Conservation (phyloP, 2,797 vertebrate species). For the Falco rusticolus region DNA sequence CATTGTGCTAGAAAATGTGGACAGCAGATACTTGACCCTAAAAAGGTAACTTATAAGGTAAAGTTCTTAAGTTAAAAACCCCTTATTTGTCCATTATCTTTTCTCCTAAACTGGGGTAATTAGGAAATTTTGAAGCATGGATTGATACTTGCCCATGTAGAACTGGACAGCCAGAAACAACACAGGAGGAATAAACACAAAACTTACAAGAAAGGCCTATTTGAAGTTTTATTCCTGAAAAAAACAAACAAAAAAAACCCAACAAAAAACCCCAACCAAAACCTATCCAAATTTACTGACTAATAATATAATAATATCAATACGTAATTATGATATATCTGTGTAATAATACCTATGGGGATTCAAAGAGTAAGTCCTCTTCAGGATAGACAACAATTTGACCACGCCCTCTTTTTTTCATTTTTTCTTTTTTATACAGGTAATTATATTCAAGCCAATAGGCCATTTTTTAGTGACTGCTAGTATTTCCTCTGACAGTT, state of each 20-base stretch:
- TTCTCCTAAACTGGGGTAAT: not conserved
- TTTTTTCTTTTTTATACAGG: not conserved
- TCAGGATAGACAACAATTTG: not conserved
- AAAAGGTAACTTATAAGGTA: not conserved
- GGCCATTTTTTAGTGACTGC: not conserved
- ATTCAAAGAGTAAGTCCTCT: not conserved
- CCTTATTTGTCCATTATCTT: not conserved
- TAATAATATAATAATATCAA: not conserved
- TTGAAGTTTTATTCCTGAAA: not conserved
- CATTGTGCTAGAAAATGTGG: not conserved
- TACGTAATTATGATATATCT: not conserved
- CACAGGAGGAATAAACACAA: not conserved
- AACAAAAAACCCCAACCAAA: too few species aligned
- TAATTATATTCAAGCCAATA: not conserved
- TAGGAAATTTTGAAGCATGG: not conserved
- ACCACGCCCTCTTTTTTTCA: accelerated
- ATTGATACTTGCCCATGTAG: not conserved
- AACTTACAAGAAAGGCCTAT: not conserved
- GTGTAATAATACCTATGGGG: not conserved
- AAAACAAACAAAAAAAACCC: not conserved
- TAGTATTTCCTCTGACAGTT: not conserved
- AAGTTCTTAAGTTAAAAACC: not conserved
- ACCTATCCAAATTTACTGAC: not conserved
- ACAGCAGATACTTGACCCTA: not conserved
- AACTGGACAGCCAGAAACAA: not conserved